Conservation (phyloP, 2,888 invertebrate species). For the Tachina fera region DNA sequence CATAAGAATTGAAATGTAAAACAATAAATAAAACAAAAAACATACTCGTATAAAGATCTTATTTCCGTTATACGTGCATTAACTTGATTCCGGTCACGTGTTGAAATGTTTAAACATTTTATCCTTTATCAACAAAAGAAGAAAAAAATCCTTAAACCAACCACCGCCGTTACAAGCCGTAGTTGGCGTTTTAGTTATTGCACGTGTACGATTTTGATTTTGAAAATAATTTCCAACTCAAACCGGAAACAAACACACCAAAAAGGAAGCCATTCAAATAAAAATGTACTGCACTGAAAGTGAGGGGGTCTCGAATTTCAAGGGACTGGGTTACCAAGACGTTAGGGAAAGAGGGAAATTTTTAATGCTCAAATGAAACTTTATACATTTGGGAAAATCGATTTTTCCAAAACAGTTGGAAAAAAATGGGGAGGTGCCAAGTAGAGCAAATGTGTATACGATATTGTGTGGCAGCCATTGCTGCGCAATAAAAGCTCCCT, state of each 20-base stretch:
- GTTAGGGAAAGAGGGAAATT: constrained; percentile 17
- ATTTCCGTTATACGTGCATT: constrained; percentile 69
- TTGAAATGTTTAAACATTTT: constrained; percentile 63
- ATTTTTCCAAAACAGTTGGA: constrained; percentile 52
- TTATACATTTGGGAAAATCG: constrained; percentile 73
- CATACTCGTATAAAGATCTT: constrained; percentile 51
- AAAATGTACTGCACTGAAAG: not conserved
- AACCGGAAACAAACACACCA: constrained; percentile 65
- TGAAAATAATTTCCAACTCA: constrained; percentile 48
- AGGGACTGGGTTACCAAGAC: not conserved
- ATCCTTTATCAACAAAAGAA: constrained; percentile 24
- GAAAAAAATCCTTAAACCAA: constrained; percentile 25
- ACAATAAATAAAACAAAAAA: not conserved
- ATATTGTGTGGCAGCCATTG: constrained; percentile 69
- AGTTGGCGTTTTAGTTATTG: constrained; percentile 53
- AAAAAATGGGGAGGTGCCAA: constrained; percentile 62
- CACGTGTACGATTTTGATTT: constrained; percentile 68
- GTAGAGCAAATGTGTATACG: constrained; percentile 3
- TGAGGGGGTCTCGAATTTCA: constrained; percentile 51
- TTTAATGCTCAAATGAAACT: constrained; percentile 42
- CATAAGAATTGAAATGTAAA: constrained; percentile 2
- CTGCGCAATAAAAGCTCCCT: constrained; percentile 66
- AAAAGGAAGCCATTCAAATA: constrained; percentile 64
- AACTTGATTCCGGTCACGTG: constrained; percentile 75
- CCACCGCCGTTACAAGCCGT: constrained; percentile 55